Evolutionary conservation across 2,888 invertebrate species (phyloP), one percentile per base, ranked within the genome.

Genomic region (Coenonympha arcania): DNA sequence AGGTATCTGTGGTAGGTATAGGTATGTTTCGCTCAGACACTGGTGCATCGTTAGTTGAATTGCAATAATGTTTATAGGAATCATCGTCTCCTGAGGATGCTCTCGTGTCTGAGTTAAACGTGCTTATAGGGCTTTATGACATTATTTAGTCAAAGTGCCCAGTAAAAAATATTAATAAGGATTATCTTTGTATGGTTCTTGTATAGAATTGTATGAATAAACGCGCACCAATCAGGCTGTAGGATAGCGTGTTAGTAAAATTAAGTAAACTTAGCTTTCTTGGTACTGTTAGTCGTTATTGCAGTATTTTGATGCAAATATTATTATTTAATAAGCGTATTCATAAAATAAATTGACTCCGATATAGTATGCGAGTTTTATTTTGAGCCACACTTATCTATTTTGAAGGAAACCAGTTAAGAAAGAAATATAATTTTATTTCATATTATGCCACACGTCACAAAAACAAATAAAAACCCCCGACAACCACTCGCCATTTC

Each of bases 231-330:
- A 57, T 54, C 56, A 52, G 60, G 74, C 70, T 73, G 75, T 77
- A 77, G 58, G 58, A 13, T 79, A 76, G 79, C 73, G 75, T 77
- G 43, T 53, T 61, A 78, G 76, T 71, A 57, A 62, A n/a, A n/a
- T n/a, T n/a, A 61, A 61, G 68, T 69, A 70, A 68, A 68, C 64
- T 66, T 76, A 78, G 84, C 80, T 82, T 82, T 69, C 73, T 72
- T 69, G 71, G 68, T 78, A 80, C 79, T 75, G 77, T 79, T 78
- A 81, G 80, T 76, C 77, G 80, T 83, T 81, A 78, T 76, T 77
- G 79, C 86, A 84, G 84, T 84, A 82, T 84, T 84, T 80, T 76
- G 79, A 84, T 83, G 86, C 82, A 83, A 83, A 85, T 83, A 83
- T 83, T 84, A 82, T 80, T 79, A 80, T 80, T 82, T 75, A 71